Evolutionary conservation across 2,113 vertebrate genomes (phyloP), one percentile per base, ranked within the genome.

Genomic region (Tichodroma muraria): DNA sequence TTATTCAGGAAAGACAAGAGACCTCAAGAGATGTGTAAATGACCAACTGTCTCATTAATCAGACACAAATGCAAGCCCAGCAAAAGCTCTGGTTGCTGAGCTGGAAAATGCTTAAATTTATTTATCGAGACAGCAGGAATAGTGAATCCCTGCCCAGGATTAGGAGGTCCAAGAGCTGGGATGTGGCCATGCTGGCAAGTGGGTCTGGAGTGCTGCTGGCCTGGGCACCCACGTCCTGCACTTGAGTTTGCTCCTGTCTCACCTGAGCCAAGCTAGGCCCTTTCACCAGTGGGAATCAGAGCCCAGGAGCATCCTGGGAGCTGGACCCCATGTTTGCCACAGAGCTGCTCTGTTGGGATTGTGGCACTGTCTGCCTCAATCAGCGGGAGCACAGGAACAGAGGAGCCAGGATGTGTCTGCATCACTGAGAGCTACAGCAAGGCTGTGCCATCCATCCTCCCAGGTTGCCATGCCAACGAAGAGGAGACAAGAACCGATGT

Each of bases 21-120:
- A 96, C 82, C 96, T 96, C 97, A 80, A 80, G 96, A 95, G 93
- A 89, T 90, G 78, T 93, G 88, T 87, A 92, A 95, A 82, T 96
- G 90, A 95, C 83, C 57, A 92, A 60, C 94, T 72, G 70, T 91
- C 80, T 94, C 95, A 95, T 97, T 96, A 92, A 95, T 97, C 96
- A 96, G 91, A 85, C 69, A 83, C 89, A 73, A 94, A 72, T 64
- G 66, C 83, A 90, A 93, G 89, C 70, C 69, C 75, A 91, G 88
- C 88, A 88, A 96, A 94, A 84, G 68, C 80, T 91, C 37, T 75
- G 78, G 64, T 40, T 96, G 94, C 95, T 92, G 91, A 97, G 85
- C 78, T 95, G 69, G 88, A 89, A 96, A 96, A 95, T 89, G 80
- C 66, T 86, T 94, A 17, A 40, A 54, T 79, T 95, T 89, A 70